Conservation (phyloP, 1,140 invertebrate genomes). For the Frieseomelitta varia region DNA sequence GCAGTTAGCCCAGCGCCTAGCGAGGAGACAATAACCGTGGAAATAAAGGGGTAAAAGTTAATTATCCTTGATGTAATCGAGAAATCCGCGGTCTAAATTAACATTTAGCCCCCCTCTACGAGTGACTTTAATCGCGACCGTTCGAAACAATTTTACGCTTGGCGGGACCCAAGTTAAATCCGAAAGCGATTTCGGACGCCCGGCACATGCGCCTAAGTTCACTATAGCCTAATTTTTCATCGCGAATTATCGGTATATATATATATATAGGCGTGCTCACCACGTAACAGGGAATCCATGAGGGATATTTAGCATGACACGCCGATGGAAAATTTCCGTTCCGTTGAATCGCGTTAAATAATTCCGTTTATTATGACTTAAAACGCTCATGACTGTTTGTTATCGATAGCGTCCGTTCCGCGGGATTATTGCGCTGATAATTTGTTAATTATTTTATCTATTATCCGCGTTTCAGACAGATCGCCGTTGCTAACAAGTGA, state of each 20-base stretch:
- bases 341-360: constrained; percentile 20
- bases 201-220: too few relatives aligned
- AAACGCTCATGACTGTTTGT: constrained; percentile 18
- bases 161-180: neutral
- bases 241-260: constrained; percentile 15
- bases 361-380: constrained; percentile 27
- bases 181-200: neutral
- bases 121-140: constrained; percentile 10
- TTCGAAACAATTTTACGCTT: constrained; percentile 29
- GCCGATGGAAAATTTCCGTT: constrained; percentile 13
- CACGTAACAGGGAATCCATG: neutral
- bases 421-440: constrained; percentile 5
- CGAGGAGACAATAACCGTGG: neutral
- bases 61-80: constrained; percentile 55
- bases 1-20: neutral
- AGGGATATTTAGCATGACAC: constrained; percentile 12
- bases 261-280: too few relatives aligned
- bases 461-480: neutral
- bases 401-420: neutral
- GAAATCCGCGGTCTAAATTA: constrained; percentile 48
- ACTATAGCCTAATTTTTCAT: constrained; percentile 23
- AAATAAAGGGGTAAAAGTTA: constrained; percentile 51
- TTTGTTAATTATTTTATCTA: constrained; percentile 18
- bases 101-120: constrained; percentile 37
- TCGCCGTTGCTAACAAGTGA: neutral